These are phyloP conservation scores for Macquaria australasica DNA, from an alignment of 2,113 vertebrate species.

Conservation along the genomic window DNA sequence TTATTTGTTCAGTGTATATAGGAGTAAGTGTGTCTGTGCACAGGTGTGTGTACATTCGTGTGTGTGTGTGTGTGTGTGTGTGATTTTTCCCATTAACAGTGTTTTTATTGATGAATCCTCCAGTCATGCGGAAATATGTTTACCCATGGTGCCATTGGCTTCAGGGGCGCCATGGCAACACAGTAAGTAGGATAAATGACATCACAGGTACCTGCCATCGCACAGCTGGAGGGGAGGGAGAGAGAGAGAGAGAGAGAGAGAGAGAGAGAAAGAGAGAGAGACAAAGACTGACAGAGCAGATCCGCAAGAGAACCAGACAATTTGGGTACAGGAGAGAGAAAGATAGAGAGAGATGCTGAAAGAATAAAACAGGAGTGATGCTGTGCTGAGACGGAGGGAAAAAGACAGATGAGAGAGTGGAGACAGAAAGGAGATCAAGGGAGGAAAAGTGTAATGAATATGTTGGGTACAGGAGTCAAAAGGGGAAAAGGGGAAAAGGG, in stretches of 20 bases:
- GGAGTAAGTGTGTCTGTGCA: not conserved
- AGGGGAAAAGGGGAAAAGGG: conserved; percentile 29
- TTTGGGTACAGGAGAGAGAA: conserved; percentile 15
- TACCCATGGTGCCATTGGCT: conserved; percentile 54
- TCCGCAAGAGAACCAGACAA: conserved; percentile 13
- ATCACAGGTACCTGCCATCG: conserved; percentile 42
- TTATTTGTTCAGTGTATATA: not conserved
- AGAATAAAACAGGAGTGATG: conserved; percentile 19
- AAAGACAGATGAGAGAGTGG: conserved; percentile 36
- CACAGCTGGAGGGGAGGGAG: conserved; percentile 41
- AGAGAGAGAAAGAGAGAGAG: no score
- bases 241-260: no score
- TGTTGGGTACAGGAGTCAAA: conserved; percentile 29
- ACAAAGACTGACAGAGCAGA: conserved; percentile 23
- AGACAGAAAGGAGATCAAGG: conserved; percentile 26
- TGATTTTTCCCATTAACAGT: conserved; percentile 50
- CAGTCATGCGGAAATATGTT: conserved; percentile 61
- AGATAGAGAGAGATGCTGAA: conserved; percentile 9
- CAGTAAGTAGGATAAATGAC: conserved; percentile 67
- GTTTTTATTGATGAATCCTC: conserved; percentile 68
- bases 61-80: no score
- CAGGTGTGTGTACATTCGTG: not conserved
- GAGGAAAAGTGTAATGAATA: conserved; percentile 53
- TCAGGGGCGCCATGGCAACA: conserved; percentile 61
- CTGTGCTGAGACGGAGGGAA: not conserved